Evolutionary conservation across 2,113 vertebrate genomes (phyloP).

Genomic region (Lasiurus cinereus): DNA sequence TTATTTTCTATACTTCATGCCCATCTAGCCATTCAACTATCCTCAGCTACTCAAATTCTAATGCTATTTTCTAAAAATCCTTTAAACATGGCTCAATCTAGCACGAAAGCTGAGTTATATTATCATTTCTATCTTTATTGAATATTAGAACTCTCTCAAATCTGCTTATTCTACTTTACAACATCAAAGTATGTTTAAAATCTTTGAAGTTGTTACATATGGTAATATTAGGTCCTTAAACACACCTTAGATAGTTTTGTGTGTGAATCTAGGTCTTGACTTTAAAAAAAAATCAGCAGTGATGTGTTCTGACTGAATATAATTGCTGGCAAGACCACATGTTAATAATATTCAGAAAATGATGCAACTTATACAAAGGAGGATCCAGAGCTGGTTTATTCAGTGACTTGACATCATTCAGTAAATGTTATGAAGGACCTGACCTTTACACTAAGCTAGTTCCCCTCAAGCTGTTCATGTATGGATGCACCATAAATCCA

Average conservation of each 20-base stretch:
- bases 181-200: background rate
- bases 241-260: background rate
- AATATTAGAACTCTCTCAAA: conserved; percentile 24
- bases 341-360: conserved; percentile 51
- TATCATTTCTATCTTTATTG: conserved; percentile 31
- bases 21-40: conserved; percentile 20
- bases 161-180: conserved; percentile 45
- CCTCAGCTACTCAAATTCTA: background rate
- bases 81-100: conserved; percentile 3
- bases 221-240: background rate
- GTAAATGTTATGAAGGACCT: background rate
- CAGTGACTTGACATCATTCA: background rate
- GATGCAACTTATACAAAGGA: background rate
- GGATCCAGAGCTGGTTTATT: background rate
- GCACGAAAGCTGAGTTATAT: conserved; percentile 39
- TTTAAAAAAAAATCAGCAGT: background rate
- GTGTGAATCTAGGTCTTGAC: conserved; percentile 15
- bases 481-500: background rate
- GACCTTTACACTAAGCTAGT: background rate
- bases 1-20: conserved; percentile 27
- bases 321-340: background rate
- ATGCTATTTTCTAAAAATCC: conserved; percentile 37
- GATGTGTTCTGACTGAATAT: background rate
- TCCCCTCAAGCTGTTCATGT: background rate
- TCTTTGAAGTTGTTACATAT: conserved; percentile 15